These are phyloP conservation scores for Trachelipus rathkii DNA, from an alignment of 1,140 invertebrate genomes.

Conservation along the genomic window DNA sequence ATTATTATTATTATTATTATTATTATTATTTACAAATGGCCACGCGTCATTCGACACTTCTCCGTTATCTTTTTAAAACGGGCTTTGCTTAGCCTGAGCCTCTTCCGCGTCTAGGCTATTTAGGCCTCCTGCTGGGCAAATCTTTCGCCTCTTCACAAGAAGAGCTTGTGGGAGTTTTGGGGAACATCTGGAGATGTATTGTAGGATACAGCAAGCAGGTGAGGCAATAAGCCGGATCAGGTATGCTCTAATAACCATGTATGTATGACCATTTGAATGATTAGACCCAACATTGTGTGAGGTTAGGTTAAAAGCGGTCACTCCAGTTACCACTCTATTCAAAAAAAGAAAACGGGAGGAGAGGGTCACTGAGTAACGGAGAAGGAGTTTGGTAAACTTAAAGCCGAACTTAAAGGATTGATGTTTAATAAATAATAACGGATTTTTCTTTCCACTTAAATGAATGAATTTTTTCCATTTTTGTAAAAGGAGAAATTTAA, in stretches of 20 bases:
- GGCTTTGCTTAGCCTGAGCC: background rate
- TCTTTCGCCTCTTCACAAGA: background rate
- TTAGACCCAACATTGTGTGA: conserved; percentile 9
- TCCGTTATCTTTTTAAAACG: background rate
- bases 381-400: too few relatives aligned
- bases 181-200: conserved; percentile 1
- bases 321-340: background rate
- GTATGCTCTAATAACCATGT: conserved; percentile 1
- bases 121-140: background rate
- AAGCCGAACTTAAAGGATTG: too few relatives aligned
- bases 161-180: background rate
- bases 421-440: too few relatives aligned
- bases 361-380: too few relatives aligned
- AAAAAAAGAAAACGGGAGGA: too few relatives aligned
- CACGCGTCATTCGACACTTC: conserved; percentile 4
- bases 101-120: conserved; percentile 4
- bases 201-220: background rate
- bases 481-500: too few relatives aligned
- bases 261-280: conserved; percentile 1
- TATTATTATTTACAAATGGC: background rate
- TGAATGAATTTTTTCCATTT: too few relatives aligned
- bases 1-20: too few relatives aligned
- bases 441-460: too few relatives aligned
- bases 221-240: background rate
- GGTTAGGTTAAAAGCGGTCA: conserved; percentile 1